Percentiles rank a stretch among this genome's conserved stretches.
Evolutionary conservation across 2,888 invertebrate species (phyloP).

Genomic region (Mayetiola destructor): DNA sequence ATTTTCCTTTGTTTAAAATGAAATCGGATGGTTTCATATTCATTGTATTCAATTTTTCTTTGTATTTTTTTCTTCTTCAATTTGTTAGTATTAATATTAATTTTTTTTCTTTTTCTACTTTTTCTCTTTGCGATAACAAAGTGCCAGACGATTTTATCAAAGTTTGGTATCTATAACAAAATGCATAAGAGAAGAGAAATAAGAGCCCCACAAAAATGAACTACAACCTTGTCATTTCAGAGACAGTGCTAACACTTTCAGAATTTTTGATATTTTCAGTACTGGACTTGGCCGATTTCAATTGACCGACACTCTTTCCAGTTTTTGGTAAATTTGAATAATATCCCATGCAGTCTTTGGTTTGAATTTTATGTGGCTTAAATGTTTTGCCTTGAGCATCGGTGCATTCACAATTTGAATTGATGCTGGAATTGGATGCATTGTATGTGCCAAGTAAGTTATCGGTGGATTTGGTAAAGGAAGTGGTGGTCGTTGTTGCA

Average conservation of each 20-base stretch:
- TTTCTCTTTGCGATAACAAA: too few relatives aligned
- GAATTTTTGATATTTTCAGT: slow-evolving; percentile 18
- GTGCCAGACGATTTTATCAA: too few relatives aligned
- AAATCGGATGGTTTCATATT: too few relatives aligned
- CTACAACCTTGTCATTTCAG: slow-evolving; percentile 57
- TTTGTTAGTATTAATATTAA: too few relatives aligned
- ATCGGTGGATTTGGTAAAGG: slow-evolving; percentile 60
- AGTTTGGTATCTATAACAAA: too few relatives aligned
- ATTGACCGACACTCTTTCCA: not conserved
- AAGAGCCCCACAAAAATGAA: too few relatives aligned
- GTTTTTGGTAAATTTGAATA: slow-evolving; percentile 32
- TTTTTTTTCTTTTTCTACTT: too few relatives aligned
- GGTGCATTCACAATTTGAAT: slow-evolving; percentile 46
- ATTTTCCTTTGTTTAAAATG: too few relatives aligned
- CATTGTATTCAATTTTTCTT: too few relatives aligned
- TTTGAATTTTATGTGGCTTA: not conserved
- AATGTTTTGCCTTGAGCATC: slow-evolving; percentile 17
- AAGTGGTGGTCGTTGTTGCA: slow-evolving; percentile 36
- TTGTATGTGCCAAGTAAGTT: slow-evolving; percentile 52
- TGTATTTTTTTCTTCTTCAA: too few relatives aligned
- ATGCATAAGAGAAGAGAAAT: too few relatives aligned
- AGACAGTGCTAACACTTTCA: slow-evolving; percentile 41
- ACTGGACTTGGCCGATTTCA: slow-evolving; percentile 28
- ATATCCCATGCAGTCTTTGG: slow-evolving; percentile 25
- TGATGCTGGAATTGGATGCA: slow-evolving; percentile 50